A percentile compares a stretch with the other conserved stretches of the same genome.
These are phyloP conservation scores for Gallirallus australis DNA, from an alignment of 2,797 vertebrate species.

Conservation along the genomic window DNA sequence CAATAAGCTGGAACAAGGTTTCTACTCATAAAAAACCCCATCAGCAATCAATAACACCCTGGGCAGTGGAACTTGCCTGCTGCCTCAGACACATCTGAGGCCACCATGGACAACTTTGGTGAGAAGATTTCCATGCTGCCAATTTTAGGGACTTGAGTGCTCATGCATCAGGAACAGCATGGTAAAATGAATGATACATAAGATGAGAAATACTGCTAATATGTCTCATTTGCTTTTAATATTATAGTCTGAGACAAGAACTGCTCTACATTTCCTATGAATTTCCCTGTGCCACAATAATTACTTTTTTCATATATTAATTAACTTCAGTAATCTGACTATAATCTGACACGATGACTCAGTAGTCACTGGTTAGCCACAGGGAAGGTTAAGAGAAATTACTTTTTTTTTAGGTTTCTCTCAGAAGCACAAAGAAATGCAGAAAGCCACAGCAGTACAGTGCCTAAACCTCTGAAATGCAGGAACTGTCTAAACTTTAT, in stretches of 20 bases:
- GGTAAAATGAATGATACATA: background rate
- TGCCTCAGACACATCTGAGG: background rate
- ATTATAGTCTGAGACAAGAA: background rate
- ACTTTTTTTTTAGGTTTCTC: background rate
- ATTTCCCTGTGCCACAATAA: background rate
- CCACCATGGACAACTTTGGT: accelerated
- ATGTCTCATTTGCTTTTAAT: background rate
- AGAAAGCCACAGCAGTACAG: background rate
- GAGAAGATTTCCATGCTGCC: background rate
- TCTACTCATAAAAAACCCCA: background rate
- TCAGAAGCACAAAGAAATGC: background rate
- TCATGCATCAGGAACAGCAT: background rate
- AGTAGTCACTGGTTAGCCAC: background rate
- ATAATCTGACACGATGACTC: background rate
- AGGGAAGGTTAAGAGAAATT: background rate
- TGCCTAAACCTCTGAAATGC: background rate
- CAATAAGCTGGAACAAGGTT: background rate
- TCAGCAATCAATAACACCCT: background rate
- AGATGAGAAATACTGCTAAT: background rate
- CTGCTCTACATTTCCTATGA: background rate
- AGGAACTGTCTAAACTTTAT: background rate
- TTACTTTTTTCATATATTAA: background rate
- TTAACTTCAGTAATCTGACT: background rate
- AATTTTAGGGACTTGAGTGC: background rate
- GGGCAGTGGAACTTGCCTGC: background rate